Percentiles rank a stretch among this genome's conserved stretches.
Evolutionary conservation across 2,113 vertebrate species (phyloP).

Genomic region (Fregata magnificens): DNA sequence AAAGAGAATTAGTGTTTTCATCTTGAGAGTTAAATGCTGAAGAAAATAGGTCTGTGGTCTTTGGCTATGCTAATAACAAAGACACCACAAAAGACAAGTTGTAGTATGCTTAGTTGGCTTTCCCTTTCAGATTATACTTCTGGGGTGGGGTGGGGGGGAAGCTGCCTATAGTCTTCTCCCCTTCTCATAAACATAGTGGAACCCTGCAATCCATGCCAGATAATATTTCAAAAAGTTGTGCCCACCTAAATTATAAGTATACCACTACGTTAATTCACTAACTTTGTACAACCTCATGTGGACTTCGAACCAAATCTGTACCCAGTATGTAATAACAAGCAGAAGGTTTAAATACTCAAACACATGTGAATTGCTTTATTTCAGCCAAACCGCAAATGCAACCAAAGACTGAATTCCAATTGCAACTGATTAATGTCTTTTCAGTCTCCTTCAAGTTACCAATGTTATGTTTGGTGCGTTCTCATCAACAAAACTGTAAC

Average conservation of each 20-base stretch:
- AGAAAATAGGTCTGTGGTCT: not conserved
- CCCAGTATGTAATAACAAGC: not conserved
- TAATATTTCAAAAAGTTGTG: not conserved
- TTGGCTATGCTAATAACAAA: not conserved
- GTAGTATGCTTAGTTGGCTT: not conserved
- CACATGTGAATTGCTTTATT: not conserved
- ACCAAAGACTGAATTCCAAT: not conserved
- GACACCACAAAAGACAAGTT: not conserved
- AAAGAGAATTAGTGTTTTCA: not conserved
- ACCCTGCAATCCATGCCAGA: not conserved
- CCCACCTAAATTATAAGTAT: not conserved
- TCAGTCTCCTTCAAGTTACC: not conserved
- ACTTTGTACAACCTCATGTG: not conserved
- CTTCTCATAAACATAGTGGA: not conserved
- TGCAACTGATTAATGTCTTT: not conserved
- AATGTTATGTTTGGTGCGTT: not conserved
- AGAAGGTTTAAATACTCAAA: not conserved
- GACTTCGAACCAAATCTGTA: not conserved
- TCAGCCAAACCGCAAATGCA: not conserved
- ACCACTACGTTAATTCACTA: not conserved
- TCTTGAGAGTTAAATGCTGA: not conserved
- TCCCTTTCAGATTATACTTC: not conserved
- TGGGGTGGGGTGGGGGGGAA: not conserved
- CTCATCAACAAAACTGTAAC: not conserved
- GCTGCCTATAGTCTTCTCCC: not conserved